These are phyloP conservation scores for Parambassis ranga DNA, from an alignment of 2,797 vertebrate species.

Conservation along the genomic window DNA sequence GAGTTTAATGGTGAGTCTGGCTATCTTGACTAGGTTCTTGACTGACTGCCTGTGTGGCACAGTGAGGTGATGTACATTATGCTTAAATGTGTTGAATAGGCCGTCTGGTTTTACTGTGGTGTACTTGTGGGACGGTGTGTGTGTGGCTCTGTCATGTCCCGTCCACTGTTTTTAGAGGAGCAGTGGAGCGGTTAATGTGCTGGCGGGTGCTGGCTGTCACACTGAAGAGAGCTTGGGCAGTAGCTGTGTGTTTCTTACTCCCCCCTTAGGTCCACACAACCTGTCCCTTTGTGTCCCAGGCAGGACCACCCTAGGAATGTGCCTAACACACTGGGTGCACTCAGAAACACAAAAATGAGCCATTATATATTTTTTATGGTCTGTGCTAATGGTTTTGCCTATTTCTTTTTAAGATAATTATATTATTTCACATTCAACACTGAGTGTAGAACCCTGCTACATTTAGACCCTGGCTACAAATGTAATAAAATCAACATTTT, in stretches of 20 bases:
- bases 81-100: conserved; percentile 33
- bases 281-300: conserved; percentile 60
- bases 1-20: not conserved
- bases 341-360: conserved; percentile 5
- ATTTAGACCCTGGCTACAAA: too few species aligned
- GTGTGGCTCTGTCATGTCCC: conserved; percentile 36
- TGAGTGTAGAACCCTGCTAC: too few species aligned
- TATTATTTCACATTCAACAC: not conserved
- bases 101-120: conserved; percentile 21
- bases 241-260: conserved; percentile 53
- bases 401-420: not conserved
- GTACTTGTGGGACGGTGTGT: conserved; percentile 2
- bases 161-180: conserved; percentile 57
- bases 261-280: conserved; percentile 59
- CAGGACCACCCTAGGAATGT: conserved; percentile 33
- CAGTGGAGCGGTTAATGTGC: conserved; percentile 64
- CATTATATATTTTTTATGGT: not conserved
- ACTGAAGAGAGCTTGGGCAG: conserved; percentile 49
- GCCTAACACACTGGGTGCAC: conserved; percentile 5
- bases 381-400: not conserved
- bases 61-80: conserved; percentile 7
- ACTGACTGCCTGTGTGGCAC: not conserved
- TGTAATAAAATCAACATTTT: too few species aligned
- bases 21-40: conserved; percentile 6
- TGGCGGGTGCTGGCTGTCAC: conserved; percentile 54